Base-by-base conservation (phyloP, 1,140 invertebrate species). In the Agrilus planipennis region DNA sequence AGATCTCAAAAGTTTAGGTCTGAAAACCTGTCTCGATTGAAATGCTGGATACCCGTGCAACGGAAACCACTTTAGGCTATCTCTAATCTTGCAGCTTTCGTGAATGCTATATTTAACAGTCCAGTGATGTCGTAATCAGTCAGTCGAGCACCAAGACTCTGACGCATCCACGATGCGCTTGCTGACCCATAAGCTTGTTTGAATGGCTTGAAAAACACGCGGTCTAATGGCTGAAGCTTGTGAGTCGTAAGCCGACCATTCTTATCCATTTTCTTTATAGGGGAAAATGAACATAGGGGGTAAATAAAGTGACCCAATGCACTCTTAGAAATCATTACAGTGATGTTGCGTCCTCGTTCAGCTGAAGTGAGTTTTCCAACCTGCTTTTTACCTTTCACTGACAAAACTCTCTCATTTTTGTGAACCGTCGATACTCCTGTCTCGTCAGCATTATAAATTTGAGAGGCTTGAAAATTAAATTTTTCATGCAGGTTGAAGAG, bases 201-300 rank as follows among this genome's bases (percentile, higher is more conserved):
- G 17, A 62, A 60, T 11, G 59, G 56, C 34, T 58, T 61, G 49
- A 63, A 58, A 25, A 63, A 55, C 6, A 51, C 34, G 21, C 57
- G 37, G 40, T 65, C 58, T 7, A 62, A 34, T 9, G 56, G 57
- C 29, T 62, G 60, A 0, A 63, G 45, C 32, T 53, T 53, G 20
- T 31, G 39, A 11, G 39, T 32, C 10, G n/a, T n/a, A 29, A 29
- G 12, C 12, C 10, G 28, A 15, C 16, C 2, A 29, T 3, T 29
- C 16, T n/a, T n/a, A 14, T 10, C 5, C 2, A 2, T 29, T 14
- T 11, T 12, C 30, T 11, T 31, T n/a, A n/a, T n/a, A n/a, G n/a
- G 30, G 4, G 18, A 31, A 31, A 11, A 31, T 5, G 18, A 31
- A 31, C 29, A 31, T n/a, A 31, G 10, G 29, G 7, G 29, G 29